phyloP scores from a whole-genome alignment of 2,113 vertebrate species.

The Sakesphorus luctuosus region DNA sequence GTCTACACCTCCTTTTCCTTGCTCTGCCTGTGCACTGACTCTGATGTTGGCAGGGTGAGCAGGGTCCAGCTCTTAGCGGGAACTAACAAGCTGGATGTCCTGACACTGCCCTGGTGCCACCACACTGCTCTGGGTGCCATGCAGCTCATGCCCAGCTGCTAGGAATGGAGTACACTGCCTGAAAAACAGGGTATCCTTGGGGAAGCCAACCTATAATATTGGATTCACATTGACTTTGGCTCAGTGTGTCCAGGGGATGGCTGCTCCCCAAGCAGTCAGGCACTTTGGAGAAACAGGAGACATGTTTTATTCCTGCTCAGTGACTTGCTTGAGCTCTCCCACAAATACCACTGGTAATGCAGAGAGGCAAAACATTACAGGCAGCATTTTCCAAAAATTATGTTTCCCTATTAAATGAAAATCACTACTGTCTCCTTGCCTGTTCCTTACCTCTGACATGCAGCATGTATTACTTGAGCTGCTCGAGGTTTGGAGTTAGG shows the following conservation, averaged over 20 bases:
- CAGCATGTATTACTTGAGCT: not conserved
- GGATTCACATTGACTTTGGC: not conserved
- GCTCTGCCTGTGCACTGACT: not conserved
- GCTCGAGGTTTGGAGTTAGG: not conserved
- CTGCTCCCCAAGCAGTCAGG: not conserved
- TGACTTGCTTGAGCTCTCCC: not conserved
- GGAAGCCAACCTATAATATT: not conserved
- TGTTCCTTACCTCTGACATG: not conserved
- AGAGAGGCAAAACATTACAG: not conserved
- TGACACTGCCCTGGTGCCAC: not conserved
- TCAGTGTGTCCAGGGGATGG: not conserved
- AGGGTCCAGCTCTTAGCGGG: accelerated
- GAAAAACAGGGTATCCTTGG: not conserved
- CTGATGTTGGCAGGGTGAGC: not conserved
- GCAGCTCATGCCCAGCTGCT: not conserved
- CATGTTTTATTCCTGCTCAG: not conserved
- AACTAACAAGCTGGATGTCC: not conserved
- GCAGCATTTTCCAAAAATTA: not conserved
- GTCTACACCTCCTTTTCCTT: not conserved
- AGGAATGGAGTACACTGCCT: not conserved
- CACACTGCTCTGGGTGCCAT: not conserved
- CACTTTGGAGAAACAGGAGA: not conserved
- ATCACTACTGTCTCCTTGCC: accelerated
- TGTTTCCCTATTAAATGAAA: not conserved
- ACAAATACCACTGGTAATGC: not conserved